A percentile compares a stretch with the other conserved stretches of the same genome.
Conservation (phyloP, 2,797 vertebrate genomes). For the Anguilla anguilla region DNA sequence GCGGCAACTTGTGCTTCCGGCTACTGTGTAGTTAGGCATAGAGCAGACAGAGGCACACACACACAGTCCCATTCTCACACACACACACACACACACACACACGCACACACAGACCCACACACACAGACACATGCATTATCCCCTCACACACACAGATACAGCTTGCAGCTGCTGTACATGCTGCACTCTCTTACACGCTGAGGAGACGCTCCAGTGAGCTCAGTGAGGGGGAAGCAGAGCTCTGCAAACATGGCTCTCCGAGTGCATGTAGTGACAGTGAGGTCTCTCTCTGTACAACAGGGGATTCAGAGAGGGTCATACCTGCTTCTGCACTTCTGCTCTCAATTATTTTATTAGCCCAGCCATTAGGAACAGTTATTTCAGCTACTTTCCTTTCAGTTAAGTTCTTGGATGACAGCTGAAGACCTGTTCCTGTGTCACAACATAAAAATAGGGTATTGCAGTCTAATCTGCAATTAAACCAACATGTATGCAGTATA, state of each 20-base stretch:
- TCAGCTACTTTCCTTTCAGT: neutral
- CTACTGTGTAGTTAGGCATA: slow-evolving; percentile 51
- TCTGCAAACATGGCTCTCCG: neutral
- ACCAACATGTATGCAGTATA: neutral
- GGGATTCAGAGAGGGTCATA: too few species aligned
- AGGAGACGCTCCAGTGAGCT: slow-evolving; percentile 7
- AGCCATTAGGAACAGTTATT: neutral
- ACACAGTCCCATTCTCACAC: neutral
- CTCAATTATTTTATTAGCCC: neutral
- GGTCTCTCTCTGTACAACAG: neutral
- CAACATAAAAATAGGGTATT: neutral
- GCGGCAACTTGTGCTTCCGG: slow-evolving; percentile 28
- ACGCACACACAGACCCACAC: neutral
- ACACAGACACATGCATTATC: neutral
- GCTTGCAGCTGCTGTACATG: neutral
- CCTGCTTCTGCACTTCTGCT: neutral
- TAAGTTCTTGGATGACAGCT: neutral
- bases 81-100: neutral
- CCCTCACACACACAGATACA: neutral
- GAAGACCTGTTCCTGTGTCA: neutral
- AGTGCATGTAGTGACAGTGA: neutral
- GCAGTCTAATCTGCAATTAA: neutral
- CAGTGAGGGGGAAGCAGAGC: neutral
- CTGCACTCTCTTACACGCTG: neutral
- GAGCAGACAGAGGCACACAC: slow-evolving; percentile 5